These are phyloP conservation scores for Popillia japonica DNA, from an alignment of 1,140 invertebrate species.

Conservation along the genomic window DNA sequence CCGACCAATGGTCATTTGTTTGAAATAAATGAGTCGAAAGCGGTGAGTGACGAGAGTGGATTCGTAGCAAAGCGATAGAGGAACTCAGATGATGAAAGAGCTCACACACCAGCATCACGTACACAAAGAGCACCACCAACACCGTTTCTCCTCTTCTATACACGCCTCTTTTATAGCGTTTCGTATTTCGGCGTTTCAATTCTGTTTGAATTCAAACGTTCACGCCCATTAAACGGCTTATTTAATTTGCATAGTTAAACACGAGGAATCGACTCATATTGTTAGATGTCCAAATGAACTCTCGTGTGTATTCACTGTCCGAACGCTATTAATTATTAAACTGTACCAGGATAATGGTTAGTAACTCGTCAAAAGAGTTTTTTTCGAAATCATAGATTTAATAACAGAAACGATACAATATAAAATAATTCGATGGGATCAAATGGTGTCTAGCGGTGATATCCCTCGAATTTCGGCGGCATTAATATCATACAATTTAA, in stretches of 20 bases:
- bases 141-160: not conserved
- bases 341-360: too few species aligned
- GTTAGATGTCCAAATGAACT: slow-evolving; percentile 12
- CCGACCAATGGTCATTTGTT: slow-evolving; percentile 37
- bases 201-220: slow-evolving; percentile 37
- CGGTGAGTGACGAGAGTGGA: slow-evolving; percentile 32
- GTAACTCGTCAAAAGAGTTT: too few species aligned
- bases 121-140: too few species aligned
- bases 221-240: slow-evolving; percentile 20
- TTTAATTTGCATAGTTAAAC: slow-evolving; percentile 37
- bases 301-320: too few species aligned
- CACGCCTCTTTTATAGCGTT: slow-evolving; percentile 38
- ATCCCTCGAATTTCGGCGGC: too few species aligned
- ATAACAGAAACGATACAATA: too few species aligned
- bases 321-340: too few species aligned
- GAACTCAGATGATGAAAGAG: too few species aligned
- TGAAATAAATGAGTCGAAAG: slow-evolving; percentile 39
- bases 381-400: too few species aligned
- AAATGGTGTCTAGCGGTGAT: too few species aligned
- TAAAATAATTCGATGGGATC: too few species aligned
- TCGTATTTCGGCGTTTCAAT: slow-evolving; percentile 38
- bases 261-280: not conserved
- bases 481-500: too few species aligned
- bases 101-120: not conserved
- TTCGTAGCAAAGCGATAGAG: slow-evolving; percentile 25